A percentile compares a stretch with the other conserved stretches of the same genome.
These are phyloP conservation scores for Andrena praecox DNA, from an alignment of 2,888 invertebrate species.

Conservation along the genomic window DNA sequence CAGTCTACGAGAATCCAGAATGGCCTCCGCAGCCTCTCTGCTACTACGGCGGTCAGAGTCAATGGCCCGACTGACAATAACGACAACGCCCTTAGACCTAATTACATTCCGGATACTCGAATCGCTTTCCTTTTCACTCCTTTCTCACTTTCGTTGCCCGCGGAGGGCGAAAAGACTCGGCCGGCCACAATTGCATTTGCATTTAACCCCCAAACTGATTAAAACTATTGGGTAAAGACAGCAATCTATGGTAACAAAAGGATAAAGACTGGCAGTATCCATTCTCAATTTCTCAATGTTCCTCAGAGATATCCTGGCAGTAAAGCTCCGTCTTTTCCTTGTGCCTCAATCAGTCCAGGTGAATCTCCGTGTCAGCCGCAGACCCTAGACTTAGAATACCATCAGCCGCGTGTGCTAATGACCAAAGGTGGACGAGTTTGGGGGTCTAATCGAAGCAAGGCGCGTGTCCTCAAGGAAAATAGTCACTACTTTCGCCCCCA, in stretches of 20 bases:
- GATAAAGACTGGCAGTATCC: neutral
- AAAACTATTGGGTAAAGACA: constrained; percentile 7
- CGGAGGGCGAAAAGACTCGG: neutral
- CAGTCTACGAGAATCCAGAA: constrained; percentile 69
- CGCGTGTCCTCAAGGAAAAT: neutral
- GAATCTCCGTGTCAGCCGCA: neutral
- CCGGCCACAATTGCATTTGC: constrained; percentile 10
- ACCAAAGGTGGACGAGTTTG: neutral
- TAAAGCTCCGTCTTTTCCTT: neutral
- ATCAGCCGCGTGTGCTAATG: constrained; percentile 7
- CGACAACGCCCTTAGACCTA: constrained; percentile 77
- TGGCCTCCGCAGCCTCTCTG: constrained; percentile 70
- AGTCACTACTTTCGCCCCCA: constrained; percentile 17
- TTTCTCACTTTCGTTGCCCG: constrained; percentile 30
- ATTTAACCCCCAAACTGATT: constrained; percentile 33
- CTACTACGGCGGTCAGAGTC: constrained; percentile 71
- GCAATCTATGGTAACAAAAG: neutral
- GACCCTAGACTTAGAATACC: constrained; percentile 1
- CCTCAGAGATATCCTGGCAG: neutral
- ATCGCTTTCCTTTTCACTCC: constrained; percentile 41
- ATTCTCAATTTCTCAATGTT: neutral
- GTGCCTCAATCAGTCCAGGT: neutral
- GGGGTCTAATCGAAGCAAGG: neutral
- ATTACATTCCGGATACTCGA: constrained; percentile 76
- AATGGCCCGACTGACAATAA: constrained; percentile 74